Evolutionary conservation across 2,797 vertebrate species (phyloP), one percentile per base, ranked within the genome.

Genomic region (Saxicola maurus): DNA sequence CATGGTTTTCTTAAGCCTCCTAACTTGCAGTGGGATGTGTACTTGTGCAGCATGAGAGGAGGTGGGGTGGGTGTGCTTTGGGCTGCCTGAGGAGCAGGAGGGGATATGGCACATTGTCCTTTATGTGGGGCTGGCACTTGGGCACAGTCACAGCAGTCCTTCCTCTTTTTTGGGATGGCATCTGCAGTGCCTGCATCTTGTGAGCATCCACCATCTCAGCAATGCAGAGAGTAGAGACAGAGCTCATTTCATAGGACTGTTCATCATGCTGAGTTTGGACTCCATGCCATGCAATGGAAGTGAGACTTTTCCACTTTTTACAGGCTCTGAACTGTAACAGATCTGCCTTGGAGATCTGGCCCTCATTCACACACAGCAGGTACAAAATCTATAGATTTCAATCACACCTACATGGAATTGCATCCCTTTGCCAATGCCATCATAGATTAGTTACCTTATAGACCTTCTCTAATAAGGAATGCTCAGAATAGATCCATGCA

Each of bases 101-200:
- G 24, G 45, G 9, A 14, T 20, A 2, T 16, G n/a, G 33, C 40
- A 24, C 40, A 21, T 46, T 0, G 0, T 17, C 2, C 0, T 42
- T 9, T 14, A 0, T 28, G 24, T 52, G 45, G 33, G 51, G 31
- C 40, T 59, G 78, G 53, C 27, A 17, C 0, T 0, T 52, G 57
- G 51, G 38, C 38, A 37, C 42, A 13, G 48, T 24, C 37, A 24
- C 28, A 72, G 62, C 2, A 3, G 18, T 51, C 24, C 24, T 42
- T 31, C 49, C 28, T 74, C 67, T 45, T 25, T 55, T 23, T 56
- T 40, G 81, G 59, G 68, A 42, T 53, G 46, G 25, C 38, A 27
- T 67, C 56, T 76, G 40, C 28, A 71, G 33, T 13, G 1, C 38
- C 37, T 67, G 40, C 51, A 28, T 53, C 42, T 52, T 33, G 23